A percentile compares a stretch with the other conserved stretches of the same genome.
These are phyloP conservation scores for Hypomecis punctinalis DNA, from an alignment of 2,888 invertebrate genomes.

Conservation along the genomic window DNA sequence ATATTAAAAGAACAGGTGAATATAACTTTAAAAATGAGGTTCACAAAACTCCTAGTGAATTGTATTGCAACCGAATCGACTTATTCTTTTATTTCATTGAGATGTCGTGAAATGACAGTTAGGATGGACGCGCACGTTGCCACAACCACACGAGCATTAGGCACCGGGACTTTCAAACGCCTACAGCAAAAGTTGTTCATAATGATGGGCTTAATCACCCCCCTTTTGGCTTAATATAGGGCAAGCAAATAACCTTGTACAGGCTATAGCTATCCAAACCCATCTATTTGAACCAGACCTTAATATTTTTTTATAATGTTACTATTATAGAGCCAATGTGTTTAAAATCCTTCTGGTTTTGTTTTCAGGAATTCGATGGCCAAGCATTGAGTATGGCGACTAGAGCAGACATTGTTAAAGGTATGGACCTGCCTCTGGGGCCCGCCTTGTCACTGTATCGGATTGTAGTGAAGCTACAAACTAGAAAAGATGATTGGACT, in stretches of 20 bases:
- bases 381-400: conserved; percentile 93
- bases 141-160: too few relatives aligned
- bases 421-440: conserved; percentile 93
- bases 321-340: too few relatives aligned
- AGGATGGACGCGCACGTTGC: too few relatives aligned
- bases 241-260: background rate
- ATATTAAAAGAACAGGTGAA: conserved; percentile 92
- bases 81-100: background rate
- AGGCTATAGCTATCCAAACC: too few relatives aligned
- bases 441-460: conserved; percentile 94
- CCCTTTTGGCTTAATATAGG: too few relatives aligned
- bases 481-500: conserved; percentile 89
- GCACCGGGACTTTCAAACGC: background rate
- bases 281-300: too few relatives aligned
- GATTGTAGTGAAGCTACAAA: conserved; percentile 92
- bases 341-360: background rate
- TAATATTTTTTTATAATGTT: too few relatives aligned
- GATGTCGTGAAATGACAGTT: background rate
- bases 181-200: background rate
- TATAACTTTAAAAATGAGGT: background rate
- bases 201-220: too few relatives aligned
- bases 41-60: background rate
- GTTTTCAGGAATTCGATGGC: conserved; percentile 94
- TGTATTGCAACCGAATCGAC: background rate
- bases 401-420: conserved; percentile 92